Evolutionary conservation across 2,113 vertebrate species (phyloP), one percentile per base, ranked within the genome.

Genomic region (Colossoma macropomum): DNA sequence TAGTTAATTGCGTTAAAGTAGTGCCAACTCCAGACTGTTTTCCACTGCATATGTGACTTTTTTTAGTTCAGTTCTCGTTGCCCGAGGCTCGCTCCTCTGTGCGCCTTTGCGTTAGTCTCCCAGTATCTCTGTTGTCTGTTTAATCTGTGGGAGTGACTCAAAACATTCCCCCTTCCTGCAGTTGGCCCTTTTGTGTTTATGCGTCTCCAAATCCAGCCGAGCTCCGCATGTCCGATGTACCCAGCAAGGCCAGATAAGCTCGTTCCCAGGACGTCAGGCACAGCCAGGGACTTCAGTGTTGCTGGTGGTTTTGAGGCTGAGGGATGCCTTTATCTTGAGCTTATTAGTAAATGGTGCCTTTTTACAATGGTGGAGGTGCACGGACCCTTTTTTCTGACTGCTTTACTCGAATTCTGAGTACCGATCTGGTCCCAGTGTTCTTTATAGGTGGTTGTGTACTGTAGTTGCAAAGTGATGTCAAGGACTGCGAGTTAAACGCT

Each of bases 101-200:
- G 63, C 52, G 60, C 83, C 17, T 25, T 6, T 66, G 28, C 52
- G n/a, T 6, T 13, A 28, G 28, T 19, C 34, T 28, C 38, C 1
- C 3, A 7, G 86, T 21, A 56, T 74, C 81, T 85, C 74, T 76
- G 17, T 84, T 79, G 87, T 91, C 88, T 75, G 79, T 81, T 68
- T 34, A 21, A 86, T 88, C 82, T 79, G 82, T 75, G 84, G 87
- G 86, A 86, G 82, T 88, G 84, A 60, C 87, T 79, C 74, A 69
- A 60, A 75, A 56, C 54, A 74, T 84, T 87, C 89, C 82, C 86
- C 87, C 75, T 91, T 71, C 56, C 45, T 85, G 59, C 88, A 85
- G 86, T 85, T 84, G 81, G 82, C 79, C 66, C 0, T 1, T n/a
- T 63, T 28, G 15, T 83, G 63, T 72, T 48, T 80, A 54, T 86